Evolutionary conservation across 2,797 vertebrate genomes (phyloP).

Genomic region (Peromyscus attwateri): DNA sequence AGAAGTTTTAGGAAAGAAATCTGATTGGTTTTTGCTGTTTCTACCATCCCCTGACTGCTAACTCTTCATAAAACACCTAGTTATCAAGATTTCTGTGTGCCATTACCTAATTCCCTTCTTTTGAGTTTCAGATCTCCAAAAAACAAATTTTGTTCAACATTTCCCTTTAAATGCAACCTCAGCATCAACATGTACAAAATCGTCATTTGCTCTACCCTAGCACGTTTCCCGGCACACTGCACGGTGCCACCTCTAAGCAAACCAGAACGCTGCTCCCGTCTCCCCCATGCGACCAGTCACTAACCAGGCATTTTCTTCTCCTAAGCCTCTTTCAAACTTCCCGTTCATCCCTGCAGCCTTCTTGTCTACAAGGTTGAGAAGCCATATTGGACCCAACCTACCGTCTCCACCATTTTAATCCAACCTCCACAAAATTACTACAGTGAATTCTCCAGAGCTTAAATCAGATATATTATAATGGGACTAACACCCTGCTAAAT

Average conservation of each 20-base stretch:
- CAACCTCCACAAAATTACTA: background rate
- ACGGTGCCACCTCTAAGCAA: background rate
- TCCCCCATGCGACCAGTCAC: background rate
- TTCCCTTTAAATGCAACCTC: background rate
- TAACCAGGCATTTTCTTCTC: background rate
- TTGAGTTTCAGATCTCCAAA: background rate
- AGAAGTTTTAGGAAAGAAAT: background rate
- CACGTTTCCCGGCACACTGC: background rate
- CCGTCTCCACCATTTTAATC: background rate
- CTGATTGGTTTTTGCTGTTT: slow-evolving; percentile 1
- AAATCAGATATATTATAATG: background rate
- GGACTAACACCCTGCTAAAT: background rate
- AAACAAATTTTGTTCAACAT: slow-evolving; percentile 14
- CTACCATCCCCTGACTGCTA: background rate
- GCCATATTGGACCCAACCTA: background rate
- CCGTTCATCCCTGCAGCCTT: background rate
- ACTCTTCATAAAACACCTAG: background rate
- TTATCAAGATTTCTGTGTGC: background rate
- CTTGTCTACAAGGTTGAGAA: background rate
- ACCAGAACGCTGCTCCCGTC: background rate
- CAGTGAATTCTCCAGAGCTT: slow-evolving; percentile 6
- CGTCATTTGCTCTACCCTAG: background rate
- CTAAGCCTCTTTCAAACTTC: background rate
- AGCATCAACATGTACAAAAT: background rate
- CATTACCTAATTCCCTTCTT: background rate